Evolutionary conservation across 1,140 invertebrate species (phyloP), one percentile per base, ranked within the genome.

Genomic region (Cheumatopsyche charites): DNA sequence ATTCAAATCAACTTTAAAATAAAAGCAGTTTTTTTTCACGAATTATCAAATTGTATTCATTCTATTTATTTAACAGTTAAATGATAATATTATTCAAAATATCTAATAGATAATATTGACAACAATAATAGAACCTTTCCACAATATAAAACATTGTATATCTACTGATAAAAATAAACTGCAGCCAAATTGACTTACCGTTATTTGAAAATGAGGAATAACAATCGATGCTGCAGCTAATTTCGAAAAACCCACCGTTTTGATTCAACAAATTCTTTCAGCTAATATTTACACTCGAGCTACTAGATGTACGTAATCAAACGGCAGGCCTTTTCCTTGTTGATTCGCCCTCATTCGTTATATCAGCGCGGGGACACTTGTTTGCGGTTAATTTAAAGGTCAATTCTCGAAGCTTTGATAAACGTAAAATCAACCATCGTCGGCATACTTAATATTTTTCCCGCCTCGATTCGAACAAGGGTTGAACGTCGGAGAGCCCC

Each of bases 361-460:
- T 7, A 52, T 52, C 47, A 17, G 47, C 47, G 47, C 3, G 9
- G 29, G 47, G 47, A 52, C 47, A 52, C 47, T 52, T 52, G 47
- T 52, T 52, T 52, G 47, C 47, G 47, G 47, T 52, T 52, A 52
- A 52, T 52, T 52, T 52, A 52, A 52, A 52, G 47, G 47, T 52
- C 47, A 52, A 52, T 52, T 52, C 43, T n/a, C 29, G 29, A 9
- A 36, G 29, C 29, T 17, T 7, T 15, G 47, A 17, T 52, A 52
- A 52, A 52, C 47, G 47, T 15, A 52, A 52, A 52, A 52, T 52
- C 47, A 52, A 52, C 47, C 47, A 15, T 17, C 47, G 47, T 19
- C 15, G 12, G 12, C 45, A n/a, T 47, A 13, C 45, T 47, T 47
- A 47, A 47, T 47, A 6, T 47, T 47, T 47, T 47, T 47, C 11